Base-by-base conservation (phyloP, 2,888 invertebrate genomes). In the Arctia plantaginis region DNA sequence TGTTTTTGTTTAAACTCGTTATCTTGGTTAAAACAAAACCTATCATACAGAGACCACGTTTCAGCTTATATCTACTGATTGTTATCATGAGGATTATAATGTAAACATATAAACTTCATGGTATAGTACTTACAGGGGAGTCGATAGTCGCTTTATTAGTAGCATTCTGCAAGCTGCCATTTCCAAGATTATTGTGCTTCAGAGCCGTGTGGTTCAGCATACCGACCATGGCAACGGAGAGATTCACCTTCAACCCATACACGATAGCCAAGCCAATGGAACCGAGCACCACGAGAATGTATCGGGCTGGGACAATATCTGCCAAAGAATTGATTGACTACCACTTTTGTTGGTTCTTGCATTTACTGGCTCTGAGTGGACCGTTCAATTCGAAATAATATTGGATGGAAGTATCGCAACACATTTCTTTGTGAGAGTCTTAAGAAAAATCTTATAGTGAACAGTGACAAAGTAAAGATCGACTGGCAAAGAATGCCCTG, bases 201-300 rank as follows among this genome's bases (percentile, higher is more conserved):
- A 74, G 55, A 33, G 96, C 97, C 0, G 97, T 97, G 84, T 97
- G 97, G 91, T 98, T 98, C 71, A 98, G 96, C 98, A 98, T 98
- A 39, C 97, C 97, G 47, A 98, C 97, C 94, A 98, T 97, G n/a
- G 98, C 97, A 3, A 98, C 97, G 70, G 98, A 98, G 27, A 98
- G 96, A 91, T 98, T 98, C 35, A 98, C 98, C 91, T 98, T 98
- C 79, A 98, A 93, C 1, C 98, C 98, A 88, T 98, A 98, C 70
- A 98, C 95, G 78, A 98, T 98, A 41, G 97, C 98, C 96, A 98
- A 96, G 59, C 97, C 98, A 76, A 98, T 96, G 10, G 97, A 98
- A 0, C 97, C 98, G 74, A 98, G 94, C 15, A 97, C 89, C 0
- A 98, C 97, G 82, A 98, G 94, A 73, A 98, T 90, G 91, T 98